phyloP scores from a whole-genome alignment of 2,113 vertebrate genomes.

The Poicephalus meyeri region DNA sequence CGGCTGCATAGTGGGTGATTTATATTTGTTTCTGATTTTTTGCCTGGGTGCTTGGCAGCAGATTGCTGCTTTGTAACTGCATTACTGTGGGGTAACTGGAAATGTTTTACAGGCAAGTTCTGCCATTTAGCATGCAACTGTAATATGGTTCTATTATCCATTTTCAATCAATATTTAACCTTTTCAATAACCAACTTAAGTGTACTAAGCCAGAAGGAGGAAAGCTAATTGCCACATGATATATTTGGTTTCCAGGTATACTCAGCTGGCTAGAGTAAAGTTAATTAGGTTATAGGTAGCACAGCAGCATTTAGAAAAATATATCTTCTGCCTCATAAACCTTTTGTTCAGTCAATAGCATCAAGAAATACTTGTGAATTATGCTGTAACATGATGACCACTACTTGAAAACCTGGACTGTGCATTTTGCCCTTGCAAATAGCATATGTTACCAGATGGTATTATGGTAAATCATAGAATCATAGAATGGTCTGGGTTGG shows the following conservation, averaged over 20 bases:
- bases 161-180: constrained; percentile 70
- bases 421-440: background rate
- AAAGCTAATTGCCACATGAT: constrained; percentile 57
- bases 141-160: constrained; percentile 45
- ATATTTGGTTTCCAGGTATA: constrained; percentile 70
- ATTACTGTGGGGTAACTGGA: constrained; percentile 49
- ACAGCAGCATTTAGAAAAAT: constrained; percentile 60
- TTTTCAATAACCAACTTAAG: constrained; percentile 62
- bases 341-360: constrained; percentile 64
- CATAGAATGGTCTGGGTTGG: background rate
- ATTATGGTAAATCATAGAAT: background rate
- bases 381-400: constrained; percentile 18
- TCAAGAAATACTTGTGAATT: constrained; percentile 42
- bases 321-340: constrained; percentile 50
- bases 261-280: constrained; percentile 65
- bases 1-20: constrained; percentile 19
- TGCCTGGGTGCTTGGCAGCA: constrained; percentile 9
- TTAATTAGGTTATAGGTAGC: constrained; percentile 73
- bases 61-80: constrained; percentile 52
- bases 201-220: constrained; percentile 64
- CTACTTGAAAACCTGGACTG: background rate
- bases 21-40: constrained; percentile 34
- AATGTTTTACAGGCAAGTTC: constrained; percentile 56
- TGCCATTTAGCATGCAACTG: constrained; percentile 53
- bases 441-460: background rate